These are phyloP conservation scores for Centropyge bicolor DNA, from an alignment of 2,797 vertebrate species.

Conservation along the genomic window DNA sequence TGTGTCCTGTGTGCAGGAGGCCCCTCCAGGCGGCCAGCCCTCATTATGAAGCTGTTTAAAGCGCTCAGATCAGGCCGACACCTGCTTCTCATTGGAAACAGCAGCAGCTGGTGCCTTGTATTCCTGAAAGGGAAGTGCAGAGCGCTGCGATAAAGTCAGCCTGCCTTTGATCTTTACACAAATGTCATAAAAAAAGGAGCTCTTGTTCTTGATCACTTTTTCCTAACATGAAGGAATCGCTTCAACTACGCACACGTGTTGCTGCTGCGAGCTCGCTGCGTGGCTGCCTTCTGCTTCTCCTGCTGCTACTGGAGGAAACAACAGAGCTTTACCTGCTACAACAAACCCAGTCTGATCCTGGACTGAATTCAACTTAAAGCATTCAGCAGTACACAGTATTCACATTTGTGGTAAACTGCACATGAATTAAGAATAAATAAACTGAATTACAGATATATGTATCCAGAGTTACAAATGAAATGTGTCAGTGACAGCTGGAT, in stretches of 20 bases:
- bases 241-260: slow-evolving; percentile 47
- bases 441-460: background rate
- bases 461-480: background rate
- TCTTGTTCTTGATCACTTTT: slow-evolving; percentile 68
- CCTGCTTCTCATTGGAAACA: slow-evolving; percentile 82
- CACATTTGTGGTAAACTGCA: background rate
- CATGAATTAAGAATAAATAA: background rate
- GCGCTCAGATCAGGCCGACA: slow-evolving; percentile 63
- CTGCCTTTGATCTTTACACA: slow-evolving; percentile 75
- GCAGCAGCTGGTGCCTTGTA: slow-evolving; percentile 54
- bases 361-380: background rate
- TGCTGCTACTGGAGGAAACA: slow-evolving; percentile 11
- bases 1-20: slow-evolving; percentile 61
- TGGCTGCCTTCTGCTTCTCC: slow-evolving; percentile 20
- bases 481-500: background rate
- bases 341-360: background rate
- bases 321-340: background rate
- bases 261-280: slow-evolving; percentile 3
- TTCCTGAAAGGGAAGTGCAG: slow-evolving; percentile 53
- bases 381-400: background rate
- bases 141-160: slow-evolving; percentile 56
- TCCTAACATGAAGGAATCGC: slow-evolving; percentile 45
- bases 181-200: slow-evolving; percentile 64
- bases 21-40: slow-evolving; percentile 61
- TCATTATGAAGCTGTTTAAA: slow-evolving; percentile 78